These are phyloP conservation scores for Neoscelio sp. DNA, from an alignment of 2,888 invertebrate genomes.

Conservation along the genomic window DNA sequence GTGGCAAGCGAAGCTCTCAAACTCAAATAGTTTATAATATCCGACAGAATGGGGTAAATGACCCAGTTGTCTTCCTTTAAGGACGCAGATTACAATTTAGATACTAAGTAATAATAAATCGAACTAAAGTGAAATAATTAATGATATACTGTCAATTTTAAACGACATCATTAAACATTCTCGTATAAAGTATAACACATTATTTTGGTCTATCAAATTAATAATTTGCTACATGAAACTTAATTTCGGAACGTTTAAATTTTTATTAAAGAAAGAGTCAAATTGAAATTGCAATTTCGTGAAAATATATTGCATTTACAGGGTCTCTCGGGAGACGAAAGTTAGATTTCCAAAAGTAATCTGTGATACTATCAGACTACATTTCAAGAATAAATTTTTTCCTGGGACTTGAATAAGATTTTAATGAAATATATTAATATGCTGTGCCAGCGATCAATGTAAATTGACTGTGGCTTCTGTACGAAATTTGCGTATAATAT, in stretches of 20 bases:
- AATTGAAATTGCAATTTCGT: conserved; percentile 32
- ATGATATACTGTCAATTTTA: not conserved
- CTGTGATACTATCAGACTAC: conserved; percentile 8
- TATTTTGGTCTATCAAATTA: conserved; percentile 20
- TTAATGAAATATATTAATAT: not conserved
- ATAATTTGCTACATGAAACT: conserved; percentile 7
- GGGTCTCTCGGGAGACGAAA: not conserved
- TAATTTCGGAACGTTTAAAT: not conserved
- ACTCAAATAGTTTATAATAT: conserved; percentile 30
- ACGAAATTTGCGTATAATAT: not conserved
- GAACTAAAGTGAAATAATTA: conserved; percentile 28
- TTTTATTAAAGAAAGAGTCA: not conserved
- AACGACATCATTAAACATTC: not conserved
- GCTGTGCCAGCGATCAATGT: conserved; percentile 21
- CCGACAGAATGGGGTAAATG: conserved; percentile 32
- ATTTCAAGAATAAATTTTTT: conserved; percentile 15
- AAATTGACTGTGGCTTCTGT: not conserved
- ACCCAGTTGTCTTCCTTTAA: conserved; percentile 22
- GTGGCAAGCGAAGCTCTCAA: not conserved
- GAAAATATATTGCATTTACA: conserved; percentile 30
- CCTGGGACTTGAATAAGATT: not conserved
- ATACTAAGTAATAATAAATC: conserved; percentile 14
- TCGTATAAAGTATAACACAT: not conserved
- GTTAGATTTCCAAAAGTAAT: conserved; percentile 17
- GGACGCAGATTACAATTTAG: conserved; percentile 16